Evolutionary conservation across 1,140 invertebrate genomes (phyloP).

Genomic region (Sitobion miscanthi): DNA sequence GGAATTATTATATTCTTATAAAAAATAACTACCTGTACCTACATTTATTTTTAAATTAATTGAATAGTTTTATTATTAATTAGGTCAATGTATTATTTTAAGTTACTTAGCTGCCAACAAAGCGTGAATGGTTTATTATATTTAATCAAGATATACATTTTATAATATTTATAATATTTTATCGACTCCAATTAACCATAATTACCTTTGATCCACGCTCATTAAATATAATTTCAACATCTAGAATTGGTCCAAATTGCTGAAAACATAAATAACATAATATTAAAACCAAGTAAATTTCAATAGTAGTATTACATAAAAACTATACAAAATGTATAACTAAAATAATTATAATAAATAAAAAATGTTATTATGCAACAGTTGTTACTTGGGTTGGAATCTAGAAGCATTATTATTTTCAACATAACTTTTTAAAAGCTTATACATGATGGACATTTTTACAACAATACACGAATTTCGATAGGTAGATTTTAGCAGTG

Average conservation of each 20-base stretch:
- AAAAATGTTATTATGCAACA: background rate
- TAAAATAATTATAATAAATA: background rate
- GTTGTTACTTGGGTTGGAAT: background rate
- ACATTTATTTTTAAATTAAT: background rate
- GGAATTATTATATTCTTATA: background rate
- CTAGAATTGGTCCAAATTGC: conserved; percentile 97
- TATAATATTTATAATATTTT: conserved; percentile 36
- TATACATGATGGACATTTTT: background rate
- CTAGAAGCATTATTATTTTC: conserved; percentile 42
- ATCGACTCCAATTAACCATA: conserved; percentile 57
- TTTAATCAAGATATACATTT: conserved; percentile 5
- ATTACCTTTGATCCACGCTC: conserved; percentile 99
- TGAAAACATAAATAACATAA: conserved; percentile 70
- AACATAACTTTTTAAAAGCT: conserved; percentile 52
- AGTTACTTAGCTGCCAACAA: conserved; percentile 46
- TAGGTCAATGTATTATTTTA: conserved; percentile 31
- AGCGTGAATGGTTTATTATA: conserved; percentile 45
- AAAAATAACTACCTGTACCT: background rate
- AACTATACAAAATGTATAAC: background rate
- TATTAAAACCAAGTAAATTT: conserved; percentile 58
- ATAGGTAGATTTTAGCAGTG: conserved; percentile 33
- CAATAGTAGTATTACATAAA: background rate
- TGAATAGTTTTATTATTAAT: background rate
- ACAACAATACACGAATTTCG: conserved; percentile 19
- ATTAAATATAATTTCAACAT: conserved; percentile 99